Base-by-base conservation (phyloP, 2,797 vertebrate genomes). In the Danio albolineatus region DNA sequence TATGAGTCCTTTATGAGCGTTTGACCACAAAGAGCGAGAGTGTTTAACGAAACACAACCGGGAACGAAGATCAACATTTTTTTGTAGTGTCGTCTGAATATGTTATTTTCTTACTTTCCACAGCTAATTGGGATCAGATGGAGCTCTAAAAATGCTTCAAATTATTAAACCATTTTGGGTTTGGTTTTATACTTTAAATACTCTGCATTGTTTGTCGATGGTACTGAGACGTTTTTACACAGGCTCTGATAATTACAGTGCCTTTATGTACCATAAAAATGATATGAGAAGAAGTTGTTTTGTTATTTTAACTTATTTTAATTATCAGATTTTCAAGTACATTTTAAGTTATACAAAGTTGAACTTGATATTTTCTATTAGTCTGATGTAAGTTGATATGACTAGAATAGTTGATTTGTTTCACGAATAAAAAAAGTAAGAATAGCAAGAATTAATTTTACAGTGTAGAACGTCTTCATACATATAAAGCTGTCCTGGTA, bases 1-100 rank as follows among this genome's bases (percentile, higher is more conserved):
- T 85, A 85, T 86, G 85, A 78, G 85, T 88, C 86, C 86, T 93
- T 93, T 92, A 93, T 89, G 88, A 90, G 84, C 49, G 82, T 87
- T 88, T 86, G 88, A 90, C 87, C 85, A 86, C 65, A 10, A 56
- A 59, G 59, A 76, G 77, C 17, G 46, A 80, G 73, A 76, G 56
- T 65, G 78, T 82, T 84, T 80, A 86, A 75, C 75, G n/a, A 74
- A 82, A 61, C 83, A 69, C 69, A 51, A 61, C 77, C 74, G 69
- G 13, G 66, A 49, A 60, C 83, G 87, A 56, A 89, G 90, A 69
- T 90, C 89, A 89, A 86, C 60, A 60, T 77, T 59, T 85, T 85
- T 65, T 69, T 56, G 17, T 53, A 44, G 19, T 44, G 59, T 44
- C n/a, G 17, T 69, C 61, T 71, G 66, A 79, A 72, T 65, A 70